phyloP scores from a whole-genome alignment of 2,113 vertebrate species.

The Pao palembangensis region DNA sequence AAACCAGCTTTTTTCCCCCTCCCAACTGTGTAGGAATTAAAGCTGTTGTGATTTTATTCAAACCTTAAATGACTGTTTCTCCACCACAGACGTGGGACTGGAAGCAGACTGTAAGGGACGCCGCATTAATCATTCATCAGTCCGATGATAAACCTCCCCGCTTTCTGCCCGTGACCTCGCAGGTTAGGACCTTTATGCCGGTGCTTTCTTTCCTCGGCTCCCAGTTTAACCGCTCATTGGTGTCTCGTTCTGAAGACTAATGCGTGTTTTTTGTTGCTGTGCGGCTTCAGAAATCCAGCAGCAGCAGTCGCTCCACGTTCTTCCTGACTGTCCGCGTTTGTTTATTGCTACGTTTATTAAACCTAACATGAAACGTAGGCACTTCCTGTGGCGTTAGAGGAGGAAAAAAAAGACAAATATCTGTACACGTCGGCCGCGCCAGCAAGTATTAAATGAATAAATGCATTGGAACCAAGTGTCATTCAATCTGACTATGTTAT shows the following conservation, averaged over 20 bases:
- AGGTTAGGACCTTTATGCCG: conserved; percentile 12
- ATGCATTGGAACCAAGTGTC: conserved; percentile 58
- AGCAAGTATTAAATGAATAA: conserved; percentile 70
- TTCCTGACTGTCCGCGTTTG: conserved; percentile 35
- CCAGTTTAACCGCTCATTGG: conserved; percentile 19
- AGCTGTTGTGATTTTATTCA: no score
- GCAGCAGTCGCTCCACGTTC: conserved; percentile 39
- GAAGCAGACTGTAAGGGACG: no score
- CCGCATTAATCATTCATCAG: not conserved
- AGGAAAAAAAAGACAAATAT: conserved; percentile 4
- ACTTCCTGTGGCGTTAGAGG: conserved; percentile 29
- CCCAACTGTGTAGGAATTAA: no score
- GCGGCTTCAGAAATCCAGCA: conserved; percentile 18
- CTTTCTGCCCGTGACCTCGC: not conserved
- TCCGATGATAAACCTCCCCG: not conserved
- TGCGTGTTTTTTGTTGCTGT: not conserved
- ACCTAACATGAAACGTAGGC: conserved; percentile 52
- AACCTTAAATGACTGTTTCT: no score
- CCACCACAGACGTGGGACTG: no score
- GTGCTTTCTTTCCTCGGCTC: conserved; percentile 32
- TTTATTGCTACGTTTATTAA: conserved; percentile 53
- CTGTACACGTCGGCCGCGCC: not conserved
- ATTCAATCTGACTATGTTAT: conserved; percentile 28
- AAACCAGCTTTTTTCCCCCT: no score
- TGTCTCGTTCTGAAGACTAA: conserved; percentile 7